Evolutionary conservation across 1,140 invertebrate species (phyloP).

Genomic region (Drosophila lacteicornis): DNA sequence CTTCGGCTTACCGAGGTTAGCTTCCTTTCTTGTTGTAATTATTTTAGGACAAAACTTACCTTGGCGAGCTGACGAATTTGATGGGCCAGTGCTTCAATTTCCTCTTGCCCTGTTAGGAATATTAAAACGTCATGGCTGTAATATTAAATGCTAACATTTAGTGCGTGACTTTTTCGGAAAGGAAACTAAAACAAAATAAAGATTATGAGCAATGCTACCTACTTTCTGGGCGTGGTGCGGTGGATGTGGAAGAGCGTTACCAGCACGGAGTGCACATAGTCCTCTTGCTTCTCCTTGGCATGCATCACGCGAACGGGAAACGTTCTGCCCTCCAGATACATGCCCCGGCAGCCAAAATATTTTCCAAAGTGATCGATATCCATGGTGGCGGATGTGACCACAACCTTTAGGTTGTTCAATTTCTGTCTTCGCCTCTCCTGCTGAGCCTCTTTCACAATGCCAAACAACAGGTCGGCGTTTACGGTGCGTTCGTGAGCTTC

Average conservation of each 20-base stretch:
- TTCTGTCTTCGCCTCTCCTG: constrained; percentile 88
- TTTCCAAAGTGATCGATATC: constrained; percentile 96
- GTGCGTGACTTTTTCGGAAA: background rate
- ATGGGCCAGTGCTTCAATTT: constrained; percentile 95
- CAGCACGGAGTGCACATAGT: constrained; percentile 93
- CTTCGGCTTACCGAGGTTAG: too few relatives aligned
- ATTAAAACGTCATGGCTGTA: constrained; percentile 95
- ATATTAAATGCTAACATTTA: constrained; percentile 19
- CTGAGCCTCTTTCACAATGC: constrained; percentile 92
- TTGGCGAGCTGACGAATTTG: constrained; percentile 91
- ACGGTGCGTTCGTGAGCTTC: constrained; percentile 99
- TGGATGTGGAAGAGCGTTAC: constrained; percentile 97
- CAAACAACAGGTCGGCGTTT: constrained; percentile 96
- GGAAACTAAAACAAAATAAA: background rate
- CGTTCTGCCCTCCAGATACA: constrained; percentile 96
- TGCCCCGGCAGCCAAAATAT: constrained; percentile 95
- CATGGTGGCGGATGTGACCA: constrained; percentile 98
- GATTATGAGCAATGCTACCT: constrained; percentile 74
- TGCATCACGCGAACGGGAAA: constrained; percentile 94
- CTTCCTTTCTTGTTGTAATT: too few relatives aligned
- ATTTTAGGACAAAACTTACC: constrained; percentile 72
- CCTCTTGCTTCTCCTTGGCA: constrained; percentile 90
- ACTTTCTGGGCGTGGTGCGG: constrained; percentile 92
- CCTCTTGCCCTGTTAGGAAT: constrained; percentile 99
- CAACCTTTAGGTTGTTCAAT: constrained; percentile 88